phyloP scores from a whole-genome alignment of 2,888 invertebrate genomes.

The Hipparchia sbordonii region DNA sequence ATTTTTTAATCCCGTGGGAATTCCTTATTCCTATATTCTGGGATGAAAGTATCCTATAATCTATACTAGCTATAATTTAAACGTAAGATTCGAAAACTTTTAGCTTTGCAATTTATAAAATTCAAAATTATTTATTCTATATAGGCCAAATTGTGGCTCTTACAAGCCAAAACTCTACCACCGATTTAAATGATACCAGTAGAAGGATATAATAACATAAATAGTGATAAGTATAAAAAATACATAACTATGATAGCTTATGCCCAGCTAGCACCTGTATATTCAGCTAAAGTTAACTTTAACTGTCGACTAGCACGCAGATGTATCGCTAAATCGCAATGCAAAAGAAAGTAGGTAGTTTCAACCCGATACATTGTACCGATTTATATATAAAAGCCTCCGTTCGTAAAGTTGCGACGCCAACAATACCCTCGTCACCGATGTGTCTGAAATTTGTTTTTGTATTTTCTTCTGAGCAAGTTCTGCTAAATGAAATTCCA shows the following conservation, averaged over 20 bases:
- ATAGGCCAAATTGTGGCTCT: too few species aligned
- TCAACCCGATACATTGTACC: slow-evolving; percentile 1
- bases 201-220: too few species aligned
- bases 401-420: slow-evolving; percentile 49
- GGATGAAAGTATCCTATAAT: too few species aligned
- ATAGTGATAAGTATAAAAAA: background rate
- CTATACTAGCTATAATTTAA: too few species aligned
- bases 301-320: background rate
- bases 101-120: too few species aligned
- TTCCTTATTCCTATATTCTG: too few species aligned
- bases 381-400: slow-evolving; percentile 42
- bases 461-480: slow-evolving; percentile 48
- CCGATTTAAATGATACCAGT: too few species aligned
- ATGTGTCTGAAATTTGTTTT: slow-evolving; percentile 53
- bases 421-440: slow-evolving; percentile 52
- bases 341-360: background rate
- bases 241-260: background rate
- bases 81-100: too few species aligned
- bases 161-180: too few species aligned
- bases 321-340: slow-evolving; percentile 3
- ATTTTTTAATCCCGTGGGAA: too few species aligned
- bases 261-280: background rate
- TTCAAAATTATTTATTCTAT: too few species aligned
- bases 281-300: background rate
- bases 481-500: slow-evolving; percentile 52